Base-by-base conservation (phyloP, 2,888 invertebrate genomes). In the Agapostemon virescens region DNA sequence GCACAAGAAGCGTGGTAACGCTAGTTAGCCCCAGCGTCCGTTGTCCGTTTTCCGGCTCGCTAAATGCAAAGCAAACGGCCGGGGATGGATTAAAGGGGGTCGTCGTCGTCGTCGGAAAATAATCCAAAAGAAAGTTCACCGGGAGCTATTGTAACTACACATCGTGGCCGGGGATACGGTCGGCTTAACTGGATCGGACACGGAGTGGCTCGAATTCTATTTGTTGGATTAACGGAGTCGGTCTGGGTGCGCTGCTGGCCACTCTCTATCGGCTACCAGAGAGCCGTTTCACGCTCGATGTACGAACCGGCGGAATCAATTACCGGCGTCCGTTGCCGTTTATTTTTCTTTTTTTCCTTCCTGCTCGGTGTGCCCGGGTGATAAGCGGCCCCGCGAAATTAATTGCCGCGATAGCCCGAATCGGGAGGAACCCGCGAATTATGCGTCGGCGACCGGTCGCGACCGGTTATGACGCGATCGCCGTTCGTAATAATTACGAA, bases 141-240 rank as follows among this genome's bases (percentile, higher is more conserved):
- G 5, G 42, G 69, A 67, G 13, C 66, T 58, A 82, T 78, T 76
- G 82, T 83, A 78, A 69, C 63, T 71, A 58, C 49, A 71, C 55
- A n/a, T 66, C 52, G 38, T 20, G 33, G 33, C 64, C 17, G 49
- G 49, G 58, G 74, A 82, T 72, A 74, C 78, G 69, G 69, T 64
- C 70, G 64, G 79, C 76, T 82, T 79, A 82, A 75, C 73, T 76
- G 73, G 70, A 58, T 67, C 68, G 82, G 70, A 74, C 82, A 76
- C 73, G 83, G 69, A 73, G 71, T 74, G 70, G 79, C 61, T 83
- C 63, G 68, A 79, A 83, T 82, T 83, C 83, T 82, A 83, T 83
- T 83, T 83, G 83, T 82, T 79, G 83, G 83, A 83, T 83, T 83
- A 83, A 82, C 83, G 76, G 82, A 77, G 78, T 75, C 69, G 64